Conservation (phyloP, 2,797 vertebrate species). For the Cyclura pinguis region DNA sequence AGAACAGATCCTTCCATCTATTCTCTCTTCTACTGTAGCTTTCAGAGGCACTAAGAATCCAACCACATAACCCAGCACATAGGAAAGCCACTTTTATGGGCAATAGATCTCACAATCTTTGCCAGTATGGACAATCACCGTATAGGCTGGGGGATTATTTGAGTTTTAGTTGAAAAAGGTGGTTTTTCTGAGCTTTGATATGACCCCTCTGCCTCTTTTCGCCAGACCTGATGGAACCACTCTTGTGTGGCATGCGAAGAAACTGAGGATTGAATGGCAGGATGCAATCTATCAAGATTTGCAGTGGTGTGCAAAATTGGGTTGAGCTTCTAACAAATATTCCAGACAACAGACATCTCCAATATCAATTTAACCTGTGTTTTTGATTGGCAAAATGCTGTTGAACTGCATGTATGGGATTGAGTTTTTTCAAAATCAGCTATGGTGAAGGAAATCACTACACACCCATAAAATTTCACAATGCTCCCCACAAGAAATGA, state of each 20-base stretch:
- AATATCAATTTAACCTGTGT: not conserved
- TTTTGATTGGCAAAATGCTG: not conserved
- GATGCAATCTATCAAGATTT: not conserved
- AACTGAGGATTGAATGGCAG: not conserved
- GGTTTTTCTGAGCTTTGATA: too few relatives aligned
- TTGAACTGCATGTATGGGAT: not conserved
- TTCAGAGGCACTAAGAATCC: not conserved
- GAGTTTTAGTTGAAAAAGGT: too few relatives aligned
- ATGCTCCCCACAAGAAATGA: too few relatives aligned
- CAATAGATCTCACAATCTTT: too few relatives aligned
- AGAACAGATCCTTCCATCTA: not conserved
- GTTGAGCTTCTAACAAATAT: not conserved
- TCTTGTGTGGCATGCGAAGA: not conserved
- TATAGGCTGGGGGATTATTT: too few relatives aligned
- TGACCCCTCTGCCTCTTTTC: not conserved
- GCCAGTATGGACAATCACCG: too few relatives aligned
- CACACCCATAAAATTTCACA: not conserved
- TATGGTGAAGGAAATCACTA: not conserved
- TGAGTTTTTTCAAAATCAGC: not conserved
- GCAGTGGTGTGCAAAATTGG: not conserved
- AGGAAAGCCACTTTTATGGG: too few relatives aligned
- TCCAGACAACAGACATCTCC: not conserved
- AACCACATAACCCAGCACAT: not conserved
- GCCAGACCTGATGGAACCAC: too few relatives aligned
- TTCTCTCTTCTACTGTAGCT: not conserved